Evolutionary conservation across 2,888 invertebrate genomes (phyloP), one percentile per base, ranked within the genome.

Genomic region (Cephus pygmeus): DNA sequence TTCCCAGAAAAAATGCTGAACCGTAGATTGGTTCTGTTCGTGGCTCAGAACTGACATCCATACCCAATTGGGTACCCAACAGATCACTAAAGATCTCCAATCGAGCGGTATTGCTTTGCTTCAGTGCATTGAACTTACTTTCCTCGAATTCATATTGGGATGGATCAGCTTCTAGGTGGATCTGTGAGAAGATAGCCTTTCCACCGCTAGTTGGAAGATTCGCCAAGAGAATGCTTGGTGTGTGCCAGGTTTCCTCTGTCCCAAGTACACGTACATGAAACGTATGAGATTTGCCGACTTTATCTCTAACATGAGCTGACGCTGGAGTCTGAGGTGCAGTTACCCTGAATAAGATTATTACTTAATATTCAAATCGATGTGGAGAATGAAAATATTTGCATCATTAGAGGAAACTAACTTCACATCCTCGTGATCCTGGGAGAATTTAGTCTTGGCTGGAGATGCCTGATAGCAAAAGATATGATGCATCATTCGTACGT

Each of bases 381-480:
- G 15, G 6, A 40, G 15, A 23, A 23, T 15, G 6, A 40, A 40
- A 40, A 40, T 40, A 40, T 40, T 40, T 40, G 1, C 40, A 40
- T 6, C 1, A 6, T 40, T 40, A 6, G 6, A 40, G 15, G 11
- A 56, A 69, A 79, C 83, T 86, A 86, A 91, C 91, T 87, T 91
- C 9, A 85, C 80, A n/a, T 94, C 94, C 81, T 96, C 96, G 77
- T 94, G 95, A 87, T 96, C 96, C 77, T 95, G 95, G 1, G 96
- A 96, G 87, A 96, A 96, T 87, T 96, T 95, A 85, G 96, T 95
- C 90, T 95, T 95, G 2, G 96, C 95, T 0, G 97, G 97, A 1
- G 96, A 96, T 0, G 96, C 96, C 90, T 97, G 97, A 89, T 97
- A 97, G 88, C 97, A 97, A 90, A 97, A 97, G 82, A 97, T 96